Evolutionary conservation across 92 coral and sea anemone genomes (phyloP).

Genomic region (Zoanthus sociatus): DNA sequence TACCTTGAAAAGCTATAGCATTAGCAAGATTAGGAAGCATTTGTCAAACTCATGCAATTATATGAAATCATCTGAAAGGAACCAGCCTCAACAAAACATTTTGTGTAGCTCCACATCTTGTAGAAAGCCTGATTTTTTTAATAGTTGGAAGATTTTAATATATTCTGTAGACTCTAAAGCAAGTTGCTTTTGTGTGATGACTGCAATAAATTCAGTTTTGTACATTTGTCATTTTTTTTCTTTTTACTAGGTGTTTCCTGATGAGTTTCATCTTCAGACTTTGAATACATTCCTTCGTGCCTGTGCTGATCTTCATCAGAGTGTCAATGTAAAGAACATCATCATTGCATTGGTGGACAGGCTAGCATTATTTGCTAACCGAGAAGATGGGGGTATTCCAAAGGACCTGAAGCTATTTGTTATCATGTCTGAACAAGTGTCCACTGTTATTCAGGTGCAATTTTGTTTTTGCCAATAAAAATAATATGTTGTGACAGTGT

Average conservation of each 20-base stretch:
- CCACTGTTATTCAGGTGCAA: slow-evolving; percentile 94
- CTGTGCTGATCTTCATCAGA: slow-evolving; percentile 91
- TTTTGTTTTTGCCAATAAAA: not conserved
- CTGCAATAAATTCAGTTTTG: too few species aligned
- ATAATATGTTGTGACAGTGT: too few species aligned
- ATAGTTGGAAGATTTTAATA: too few species aligned
- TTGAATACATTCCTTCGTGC: slow-evolving; percentile 85
- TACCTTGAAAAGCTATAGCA: too few species aligned
- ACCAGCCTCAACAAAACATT: too few species aligned
- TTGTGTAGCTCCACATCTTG: too few species aligned
- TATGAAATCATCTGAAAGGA: too few species aligned
- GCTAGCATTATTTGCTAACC: slow-evolving; percentile 93
- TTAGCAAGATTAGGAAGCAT: too few species aligned
- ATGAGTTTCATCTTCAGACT: slow-evolving; percentile 97
- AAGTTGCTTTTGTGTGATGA: too few species aligned
- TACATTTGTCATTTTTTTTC: not conserved
- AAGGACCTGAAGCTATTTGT: slow-evolving; percentile 89
- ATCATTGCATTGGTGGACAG: slow-evolving; percentile 93
- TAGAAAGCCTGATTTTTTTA: too few species aligned
- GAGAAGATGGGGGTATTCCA: slow-evolving; percentile 99
- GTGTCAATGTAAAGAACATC: slow-evolving; percentile 95
- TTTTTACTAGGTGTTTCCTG: slow-evolving; percentile 87
- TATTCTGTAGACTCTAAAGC: too few species aligned
- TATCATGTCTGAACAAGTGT: slow-evolving; percentile 97
- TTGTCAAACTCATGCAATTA: too few species aligned